A percentile compares a stretch with the other conserved stretches of the same genome.
Evolutionary conservation across 2,797 vertebrate species (phyloP).

Genomic region (Pseudochirops cupreus): DNA sequence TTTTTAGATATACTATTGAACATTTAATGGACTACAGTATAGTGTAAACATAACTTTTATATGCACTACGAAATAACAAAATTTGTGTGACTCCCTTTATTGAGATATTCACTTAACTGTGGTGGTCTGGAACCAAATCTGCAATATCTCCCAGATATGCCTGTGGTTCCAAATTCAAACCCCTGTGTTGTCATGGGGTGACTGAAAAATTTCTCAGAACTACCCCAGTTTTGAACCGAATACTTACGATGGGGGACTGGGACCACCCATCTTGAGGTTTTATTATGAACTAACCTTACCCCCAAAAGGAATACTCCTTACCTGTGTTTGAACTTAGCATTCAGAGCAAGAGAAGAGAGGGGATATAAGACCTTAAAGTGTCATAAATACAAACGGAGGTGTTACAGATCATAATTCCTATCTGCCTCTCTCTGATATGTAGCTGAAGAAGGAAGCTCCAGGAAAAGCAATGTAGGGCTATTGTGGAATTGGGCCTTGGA

Average conservation of each 20-base stretch:
- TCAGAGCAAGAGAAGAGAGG: neutral
- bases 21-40: neutral
- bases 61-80: neutral
- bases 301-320: neutral
- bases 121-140: neutral
- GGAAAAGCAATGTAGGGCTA: no score
- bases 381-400: no score
- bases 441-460: no score
- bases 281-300: neutral
- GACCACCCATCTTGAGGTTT: neutral
- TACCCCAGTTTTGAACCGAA: conserved; percentile 17
- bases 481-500: neutral
- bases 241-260: conserved; percentile 17
- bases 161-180: neutral
- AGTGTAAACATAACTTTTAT: neutral
- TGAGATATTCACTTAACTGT: neutral
- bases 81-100: neutral
- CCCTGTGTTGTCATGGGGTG: neutral
- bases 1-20: neutral
- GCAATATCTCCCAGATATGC: neutral
- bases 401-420: no score
- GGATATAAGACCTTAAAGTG: no score
- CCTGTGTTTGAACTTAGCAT: neutral
- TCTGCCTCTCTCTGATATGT: no score
- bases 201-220: conserved; percentile 13